These are phyloP conservation scores for Pediacus dermestoides DNA, from an alignment of 2,888 invertebrate genomes.

Conservation along the genomic window DNA sequence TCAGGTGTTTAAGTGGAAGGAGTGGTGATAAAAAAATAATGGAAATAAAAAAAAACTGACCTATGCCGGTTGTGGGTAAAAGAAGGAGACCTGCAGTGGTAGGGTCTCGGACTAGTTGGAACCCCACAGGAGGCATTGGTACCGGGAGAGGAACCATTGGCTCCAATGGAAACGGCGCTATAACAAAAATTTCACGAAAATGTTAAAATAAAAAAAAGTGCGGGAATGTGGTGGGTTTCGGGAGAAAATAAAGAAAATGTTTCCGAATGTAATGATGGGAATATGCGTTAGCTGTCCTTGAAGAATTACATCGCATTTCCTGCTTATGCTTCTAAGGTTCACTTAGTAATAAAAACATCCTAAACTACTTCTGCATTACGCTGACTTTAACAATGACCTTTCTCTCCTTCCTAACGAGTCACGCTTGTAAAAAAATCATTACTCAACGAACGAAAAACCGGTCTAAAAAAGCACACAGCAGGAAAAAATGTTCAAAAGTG, in stretches of 20 bases:
- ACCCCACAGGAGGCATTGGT: slow-evolving; percentile 72
- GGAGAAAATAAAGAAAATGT: too few relatives aligned
- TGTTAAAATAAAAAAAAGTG: slow-evolving; percentile 19
- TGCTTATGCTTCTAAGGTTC: too few relatives aligned
- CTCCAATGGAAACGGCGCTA: slow-evolving; percentile 70
- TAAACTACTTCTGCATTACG: slow-evolving; percentile 25
- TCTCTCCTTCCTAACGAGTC: slow-evolving; percentile 17
- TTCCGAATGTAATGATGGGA: too few relatives aligned
- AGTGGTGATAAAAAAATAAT: too few relatives aligned
- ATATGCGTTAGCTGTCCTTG: too few relatives aligned
- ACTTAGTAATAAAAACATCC: too few relatives aligned
- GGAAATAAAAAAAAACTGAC: slow-evolving; percentile 51
- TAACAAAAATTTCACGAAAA: slow-evolving; percentile 44
- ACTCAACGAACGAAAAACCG: slow-evolving; percentile 31
- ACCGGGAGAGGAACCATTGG: slow-evolving; percentile 67
- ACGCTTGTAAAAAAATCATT: slow-evolving; percentile 25
- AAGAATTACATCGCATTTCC: too few relatives aligned
- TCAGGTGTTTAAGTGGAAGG: too few relatives aligned
- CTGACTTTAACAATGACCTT: slow-evolving; percentile 13
- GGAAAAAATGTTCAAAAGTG: slow-evolving; percentile 20
- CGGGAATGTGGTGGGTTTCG: too few relatives aligned
- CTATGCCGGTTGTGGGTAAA: slow-evolving; percentile 67
- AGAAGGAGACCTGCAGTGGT: slow-evolving; percentile 78
- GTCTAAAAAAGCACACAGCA: slow-evolving; percentile 29
- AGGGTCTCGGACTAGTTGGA: slow-evolving; percentile 83